A percentile compares a stretch with the other conserved stretches of the same genome.
phyloP scores from a whole-genome alignment of 2,888 invertebrate species.

The Furcula furcula region DNA sequence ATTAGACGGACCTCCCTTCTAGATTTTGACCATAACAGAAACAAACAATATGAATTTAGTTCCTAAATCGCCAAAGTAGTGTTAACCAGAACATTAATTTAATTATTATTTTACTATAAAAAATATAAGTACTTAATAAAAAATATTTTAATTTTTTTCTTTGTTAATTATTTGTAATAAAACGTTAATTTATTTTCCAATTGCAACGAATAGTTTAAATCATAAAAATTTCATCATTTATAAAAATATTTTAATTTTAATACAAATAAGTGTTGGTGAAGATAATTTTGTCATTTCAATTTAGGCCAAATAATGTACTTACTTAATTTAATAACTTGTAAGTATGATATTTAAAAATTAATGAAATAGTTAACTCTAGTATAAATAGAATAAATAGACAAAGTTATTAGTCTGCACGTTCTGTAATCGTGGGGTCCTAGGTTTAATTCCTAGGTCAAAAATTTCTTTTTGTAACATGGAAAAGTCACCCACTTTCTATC shows the following conservation, averaged over 20 bases:
- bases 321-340: slow-evolving; percentile 16
- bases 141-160: slow-evolving; percentile 12
- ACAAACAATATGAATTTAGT: too few species aligned
- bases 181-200: slow-evolving; percentile 28
- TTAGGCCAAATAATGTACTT: slow-evolving; percentile 23
- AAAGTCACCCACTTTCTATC: too few species aligned
- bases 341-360: slow-evolving; percentile 19
- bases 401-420: too few species aligned
- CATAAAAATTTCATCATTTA: too few species aligned
- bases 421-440: too few species aligned
- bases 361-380: slow-evolving; percentile 2
- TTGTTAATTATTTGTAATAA: slow-evolving; percentile 30
- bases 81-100: slow-evolving; percentile 21
- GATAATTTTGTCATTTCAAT: slow-evolving; percentile 5
- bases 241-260: too few species aligned
- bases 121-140: not conserved
- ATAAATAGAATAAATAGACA: not conserved
- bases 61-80: slow-evolving; percentile 41
- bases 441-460: too few species aligned
- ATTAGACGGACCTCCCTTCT: too few species aligned
- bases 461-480: too few species aligned
- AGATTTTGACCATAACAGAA: too few species aligned
- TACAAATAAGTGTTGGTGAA: too few species aligned
- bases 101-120: not conserved
- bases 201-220: slow-evolving; percentile 26